Conservation (phyloP, 2,888 invertebrate genomes). For the Atherix ibis region DNA sequence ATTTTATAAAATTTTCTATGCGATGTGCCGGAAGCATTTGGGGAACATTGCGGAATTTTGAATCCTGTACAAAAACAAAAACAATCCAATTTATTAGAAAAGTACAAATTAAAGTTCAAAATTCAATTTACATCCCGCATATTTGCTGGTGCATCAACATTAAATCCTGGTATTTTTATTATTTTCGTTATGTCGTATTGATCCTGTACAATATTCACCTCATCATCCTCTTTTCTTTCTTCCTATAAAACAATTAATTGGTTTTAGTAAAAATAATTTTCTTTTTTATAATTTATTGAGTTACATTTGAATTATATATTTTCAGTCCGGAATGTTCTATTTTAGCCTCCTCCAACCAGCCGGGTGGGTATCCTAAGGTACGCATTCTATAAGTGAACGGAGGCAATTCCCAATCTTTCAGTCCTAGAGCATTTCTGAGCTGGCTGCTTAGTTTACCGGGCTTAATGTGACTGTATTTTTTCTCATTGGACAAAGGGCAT, state of each 20-base stretch:
- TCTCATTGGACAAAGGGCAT: slow-evolving; percentile 28
- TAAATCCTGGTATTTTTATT: slow-evolving; percentile 81
- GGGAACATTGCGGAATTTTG: slow-evolving; percentile 38
- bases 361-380: slow-evolving; percentile 81
- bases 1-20: slow-evolving; percentile 49
- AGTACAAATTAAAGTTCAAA: slow-evolving; percentile 2
- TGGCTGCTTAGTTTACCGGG: slow-evolving; percentile 60
- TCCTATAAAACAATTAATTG: slow-evolving; percentile 30
- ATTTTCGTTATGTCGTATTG: slow-evolving; percentile 67
- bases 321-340: slow-evolving; percentile 57
- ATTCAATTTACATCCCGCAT: too few species aligned
- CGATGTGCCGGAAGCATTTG: slow-evolving; percentile 43
- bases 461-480: slow-evolving; percentile 48
- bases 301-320: slow-evolving; percentile 49
- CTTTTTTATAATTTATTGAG: too few species aligned
- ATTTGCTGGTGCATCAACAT: slow-evolving; percentile 47
- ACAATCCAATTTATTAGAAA: neutral
- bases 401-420: slow-evolving; percentile 59
- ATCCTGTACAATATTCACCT: slow-evolving; percentile 38
- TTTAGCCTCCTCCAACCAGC: slow-evolving; percentile 79
- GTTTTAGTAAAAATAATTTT: neutral
- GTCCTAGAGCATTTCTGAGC: slow-evolving; percentile 55
- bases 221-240: slow-evolving; percentile 46
- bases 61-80: slow-evolving; percentile 35
- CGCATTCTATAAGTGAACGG: slow-evolving; percentile 78